These are phyloP conservation scores for Alectura lathami DNA, from an alignment of 2,113 vertebrate species.

Conservation along the genomic window DNA sequence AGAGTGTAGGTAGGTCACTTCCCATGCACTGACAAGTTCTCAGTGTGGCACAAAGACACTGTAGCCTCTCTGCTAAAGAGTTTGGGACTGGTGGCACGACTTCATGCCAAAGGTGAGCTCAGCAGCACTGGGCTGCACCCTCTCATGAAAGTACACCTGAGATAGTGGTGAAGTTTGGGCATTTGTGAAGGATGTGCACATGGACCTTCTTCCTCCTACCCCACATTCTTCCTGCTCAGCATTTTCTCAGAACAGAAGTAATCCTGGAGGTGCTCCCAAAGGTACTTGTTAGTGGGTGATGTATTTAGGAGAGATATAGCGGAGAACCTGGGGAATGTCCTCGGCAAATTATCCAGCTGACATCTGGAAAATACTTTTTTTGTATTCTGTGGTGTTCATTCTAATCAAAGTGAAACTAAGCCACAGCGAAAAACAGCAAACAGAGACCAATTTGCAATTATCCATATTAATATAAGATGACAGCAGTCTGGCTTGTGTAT, in stretches of 20 bases:
- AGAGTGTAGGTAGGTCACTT: rapidly evolving
- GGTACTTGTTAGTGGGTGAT: background rate
- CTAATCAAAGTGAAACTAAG: background rate
- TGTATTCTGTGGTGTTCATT: background rate
- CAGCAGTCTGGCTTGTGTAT: background rate
- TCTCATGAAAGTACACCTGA: background rate
- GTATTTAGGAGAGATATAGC: background rate
- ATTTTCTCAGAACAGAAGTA: background rate
- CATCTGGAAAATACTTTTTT: background rate
- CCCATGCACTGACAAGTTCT: background rate
- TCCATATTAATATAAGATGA: background rate
- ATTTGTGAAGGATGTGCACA: background rate
- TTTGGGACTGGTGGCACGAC: background rate
- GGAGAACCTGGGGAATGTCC: background rate
- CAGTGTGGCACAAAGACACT: background rate
- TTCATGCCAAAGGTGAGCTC: background rate
- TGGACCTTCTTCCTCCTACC: background rate
- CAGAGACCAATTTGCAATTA: background rate
- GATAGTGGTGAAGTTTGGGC: background rate
- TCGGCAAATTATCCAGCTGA: background rate
- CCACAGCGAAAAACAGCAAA: background rate
- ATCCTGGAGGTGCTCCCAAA: background rate
- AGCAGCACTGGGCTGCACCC: background rate
- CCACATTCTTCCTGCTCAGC: background rate
- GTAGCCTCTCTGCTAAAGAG: rapidly evolving